Base-by-base conservation (phyloP, 2,113 vertebrate species). In the Podarcis muralis region DNA sequence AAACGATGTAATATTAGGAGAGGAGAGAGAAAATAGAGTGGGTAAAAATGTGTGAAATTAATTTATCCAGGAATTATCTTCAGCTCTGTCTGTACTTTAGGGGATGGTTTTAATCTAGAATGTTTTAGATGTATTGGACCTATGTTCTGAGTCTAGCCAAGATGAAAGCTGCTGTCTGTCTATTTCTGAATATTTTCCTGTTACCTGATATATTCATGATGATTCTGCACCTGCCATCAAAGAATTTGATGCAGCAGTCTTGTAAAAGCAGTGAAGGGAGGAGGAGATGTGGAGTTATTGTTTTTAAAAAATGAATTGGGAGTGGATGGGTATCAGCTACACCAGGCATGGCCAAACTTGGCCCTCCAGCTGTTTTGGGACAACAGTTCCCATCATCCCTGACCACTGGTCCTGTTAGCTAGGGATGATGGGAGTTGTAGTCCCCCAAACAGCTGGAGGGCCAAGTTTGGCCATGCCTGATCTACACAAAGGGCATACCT, bases 151-250 rank as follows among this genome's bases (percentile, higher is more conserved):
- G 86, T 1, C 78, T 40, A 71, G 89, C 85, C 6, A 57, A 93
- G 89, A 93, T 95, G 93, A 95, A 95, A 90, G 89, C 68, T 85
- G 57, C 76, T 86, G 80, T 25, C 68, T 91, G 91, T 88, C 94
- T 87, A 85, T 92, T 93, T 83, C 74, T 86, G 90, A 83, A 82
- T 78, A 66, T 84, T 87, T 90, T 84, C 13, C 74, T 85, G 66
- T 72, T 72, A 71, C 43, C 68, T 40, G 57, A 85, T 85, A 0
- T 53, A 81, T 8, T n/a, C 78, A 65, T 62, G 83, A 84, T 30
- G 71, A 5, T 89, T 94, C 88, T 57, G 16, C n/a, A 87, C 65
- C 48, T 57, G 22, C 66, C 57, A 12, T 32, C 62, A 68, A 43
- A 83, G 81, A 66, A 62, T 27, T 83, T 37, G 22, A 40, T 59